These are phyloP conservation scores for Climacteris rufus DNA, from an alignment of 2,113 vertebrate genomes.

Conservation along the genomic window DNA sequence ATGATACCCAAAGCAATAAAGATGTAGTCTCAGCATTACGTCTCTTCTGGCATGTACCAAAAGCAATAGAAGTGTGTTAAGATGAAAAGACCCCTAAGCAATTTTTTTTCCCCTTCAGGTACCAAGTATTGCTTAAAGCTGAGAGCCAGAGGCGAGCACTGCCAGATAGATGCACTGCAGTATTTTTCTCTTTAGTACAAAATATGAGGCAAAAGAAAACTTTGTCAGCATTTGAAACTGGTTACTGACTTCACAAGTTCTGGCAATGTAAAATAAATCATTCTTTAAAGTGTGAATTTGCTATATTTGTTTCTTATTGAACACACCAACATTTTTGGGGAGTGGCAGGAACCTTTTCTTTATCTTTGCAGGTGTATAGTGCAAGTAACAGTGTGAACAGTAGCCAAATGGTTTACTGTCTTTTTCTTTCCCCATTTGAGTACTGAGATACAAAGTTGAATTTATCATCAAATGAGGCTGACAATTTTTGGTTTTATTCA, in stretches of 20 bases:
- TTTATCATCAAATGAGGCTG: not conserved
- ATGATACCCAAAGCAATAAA: not conserved
- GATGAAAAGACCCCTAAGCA: not conserved
- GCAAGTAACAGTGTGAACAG: not conserved
- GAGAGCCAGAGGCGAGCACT: not conserved
- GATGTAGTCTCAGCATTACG: not conserved
- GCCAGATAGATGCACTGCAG: too few relatives aligned
- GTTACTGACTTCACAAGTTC: not conserved
- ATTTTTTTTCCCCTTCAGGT: not conserved
- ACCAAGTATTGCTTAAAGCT: not conserved
- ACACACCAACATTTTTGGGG: not conserved
- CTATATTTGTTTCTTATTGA: not conserved
- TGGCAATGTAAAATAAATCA: not conserved
- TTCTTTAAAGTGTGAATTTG: not conserved
- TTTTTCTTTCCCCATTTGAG: not conserved
- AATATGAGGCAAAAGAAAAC: not conserved
- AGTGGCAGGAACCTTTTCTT: not conserved
- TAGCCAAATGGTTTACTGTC: not conserved
- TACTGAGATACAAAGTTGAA: not conserved
- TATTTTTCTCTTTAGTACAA: not conserved
- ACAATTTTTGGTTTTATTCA: not conserved
- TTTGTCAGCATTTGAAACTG: not conserved
- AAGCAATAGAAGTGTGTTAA: not conserved
- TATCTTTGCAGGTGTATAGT: not conserved
- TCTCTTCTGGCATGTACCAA: not conserved